phyloP scores from a whole-genome alignment of 2,888 invertebrate species.

The Odontothrips loti region DNA sequence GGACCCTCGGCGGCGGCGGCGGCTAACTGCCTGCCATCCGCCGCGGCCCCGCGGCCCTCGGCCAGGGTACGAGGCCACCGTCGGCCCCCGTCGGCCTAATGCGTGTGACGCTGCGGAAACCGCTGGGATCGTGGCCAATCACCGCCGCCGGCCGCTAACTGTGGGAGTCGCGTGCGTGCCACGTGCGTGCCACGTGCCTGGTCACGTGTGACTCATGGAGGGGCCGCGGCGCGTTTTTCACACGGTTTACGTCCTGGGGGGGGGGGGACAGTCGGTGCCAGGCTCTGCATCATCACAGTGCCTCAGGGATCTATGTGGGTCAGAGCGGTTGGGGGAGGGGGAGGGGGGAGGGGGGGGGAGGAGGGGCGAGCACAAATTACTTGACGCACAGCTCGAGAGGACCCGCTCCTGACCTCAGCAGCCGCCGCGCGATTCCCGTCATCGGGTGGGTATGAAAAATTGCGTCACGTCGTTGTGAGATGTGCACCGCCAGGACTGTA shows the following conservation, averaged over 20 bases:
- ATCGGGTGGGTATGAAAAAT: too few relatives aligned
- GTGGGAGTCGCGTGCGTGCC: background rate
- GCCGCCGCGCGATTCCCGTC: too few relatives aligned
- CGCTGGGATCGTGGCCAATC: background rate
- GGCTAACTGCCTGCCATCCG: background rate
- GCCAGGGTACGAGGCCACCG: background rate
- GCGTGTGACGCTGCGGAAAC: background rate
- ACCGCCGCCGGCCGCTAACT: background rate
- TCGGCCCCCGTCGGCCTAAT: background rate
- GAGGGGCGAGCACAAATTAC: background rate
- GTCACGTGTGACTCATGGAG: too few relatives aligned
- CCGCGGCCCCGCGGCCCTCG: too few relatives aligned
- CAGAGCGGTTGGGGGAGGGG: background rate
- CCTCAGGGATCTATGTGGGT: background rate
- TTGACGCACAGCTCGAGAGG: too few relatives aligned
- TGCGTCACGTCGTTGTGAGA: too few relatives aligned
- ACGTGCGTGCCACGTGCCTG: too few relatives aligned
- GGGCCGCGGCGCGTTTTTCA: too few relatives aligned
- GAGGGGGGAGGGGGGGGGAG: background rate
- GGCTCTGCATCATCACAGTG: background rate
- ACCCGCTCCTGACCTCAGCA: too few relatives aligned
- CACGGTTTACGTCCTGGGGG: background rate
- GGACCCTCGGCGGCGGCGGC: too few relatives aligned
- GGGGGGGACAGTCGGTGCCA: background rate
- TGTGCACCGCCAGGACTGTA: too few relatives aligned